Base-by-base conservation (phyloP, 2,113 vertebrate species). In the Catagonus wagneri region DNA sequence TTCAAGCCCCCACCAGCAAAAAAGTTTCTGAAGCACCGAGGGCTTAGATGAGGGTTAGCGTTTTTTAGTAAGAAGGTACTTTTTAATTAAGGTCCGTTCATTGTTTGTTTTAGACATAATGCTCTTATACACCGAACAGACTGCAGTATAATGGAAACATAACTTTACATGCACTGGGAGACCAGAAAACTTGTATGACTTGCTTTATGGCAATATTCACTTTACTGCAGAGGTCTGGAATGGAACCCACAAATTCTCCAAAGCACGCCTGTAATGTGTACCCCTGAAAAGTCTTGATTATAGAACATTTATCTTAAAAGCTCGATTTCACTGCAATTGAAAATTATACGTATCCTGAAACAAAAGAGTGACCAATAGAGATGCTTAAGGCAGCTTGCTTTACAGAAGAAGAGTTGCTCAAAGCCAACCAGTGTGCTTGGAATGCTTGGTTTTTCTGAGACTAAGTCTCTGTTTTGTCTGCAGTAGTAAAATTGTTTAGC, bases 261-360 rank as follows among this genome's bases (percentile, higher is more conserved):
- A 79, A 32, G 32, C 54, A 58, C 23, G 32, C 76, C 32, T 34
- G 6, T 58, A 79, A 32, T 20, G 23, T 56, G 15, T 36, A 74
- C 32, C 60, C 13, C 6, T 92, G 80, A 84, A 68, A 76, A 75
- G 22, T 80, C 90, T 92, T 76, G 39, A 80, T 66, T 72, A 17
- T 60, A 79, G 61, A 85, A 25, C n/a, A 60, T 66, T 65, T 81
- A 83, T 9, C 50, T 52, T 92, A 79, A 93, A 81, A 92, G 34
- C 60, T 23, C 34, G 27, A 29, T 88, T 84, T 85, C 29, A n/a
- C 32, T 79, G 5, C 29, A 39, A 81, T 72, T 60, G 61, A 50
- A 39, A 86, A 83, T 81, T 88, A 36, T 52, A 32, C 34, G 17
- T 87, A 27, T 81, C 86, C n/a, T 34, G 80, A 54, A 65, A 76